Evolutionary conservation across 1,140 invertebrate genomes (phyloP), one percentile per base, ranked within the genome.

Genomic region (Stegodyphus mimosarum): DNA sequence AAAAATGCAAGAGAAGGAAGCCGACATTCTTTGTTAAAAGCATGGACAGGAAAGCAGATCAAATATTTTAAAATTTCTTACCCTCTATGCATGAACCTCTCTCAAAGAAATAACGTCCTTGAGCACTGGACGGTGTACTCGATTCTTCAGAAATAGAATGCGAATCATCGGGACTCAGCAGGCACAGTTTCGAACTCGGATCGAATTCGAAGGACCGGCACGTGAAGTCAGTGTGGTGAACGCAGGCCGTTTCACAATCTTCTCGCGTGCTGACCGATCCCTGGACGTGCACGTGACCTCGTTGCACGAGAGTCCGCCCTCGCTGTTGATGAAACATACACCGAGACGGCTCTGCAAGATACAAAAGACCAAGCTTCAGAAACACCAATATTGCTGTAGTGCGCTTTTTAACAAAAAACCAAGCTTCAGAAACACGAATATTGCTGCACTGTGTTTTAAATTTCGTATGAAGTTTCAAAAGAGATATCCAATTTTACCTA

Each of bases 41-140:
- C 33, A 33, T 33, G 33, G 33, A 33, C 33, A 33, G 33, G 33
- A 33, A 33, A 33, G 33, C 33, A 33, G 33, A 33, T 33, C 55
- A 60, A 60, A 60, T 60, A 60, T 69, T 18, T 6, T 49, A 48
- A 60, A 53, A 79, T n/a, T 66, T 76, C 86, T 87, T 86, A 86
- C 87, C 87, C 70, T 87, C 87, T 51, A 87, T 87, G 18, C 87
- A 87, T 48, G 87, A 87, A 76, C 83, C 87, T 50, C 77, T 63
- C n/a, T 86, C 83, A 71, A 83, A 86, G 78, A 86, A 81, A 64
- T 79, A 83, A 10, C 63, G 48, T 17, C 86, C 78, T 49, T 84
- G 72, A 10, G 72, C 75, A 6, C 10, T 69, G 9, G 72, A 49
- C 1, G 51, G 17, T 49, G 33, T 15, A 11, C 64, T n/a, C 7